Conservation (phyloP, 2,113 vertebrate species). For the Dipodomys merriami region DNA sequence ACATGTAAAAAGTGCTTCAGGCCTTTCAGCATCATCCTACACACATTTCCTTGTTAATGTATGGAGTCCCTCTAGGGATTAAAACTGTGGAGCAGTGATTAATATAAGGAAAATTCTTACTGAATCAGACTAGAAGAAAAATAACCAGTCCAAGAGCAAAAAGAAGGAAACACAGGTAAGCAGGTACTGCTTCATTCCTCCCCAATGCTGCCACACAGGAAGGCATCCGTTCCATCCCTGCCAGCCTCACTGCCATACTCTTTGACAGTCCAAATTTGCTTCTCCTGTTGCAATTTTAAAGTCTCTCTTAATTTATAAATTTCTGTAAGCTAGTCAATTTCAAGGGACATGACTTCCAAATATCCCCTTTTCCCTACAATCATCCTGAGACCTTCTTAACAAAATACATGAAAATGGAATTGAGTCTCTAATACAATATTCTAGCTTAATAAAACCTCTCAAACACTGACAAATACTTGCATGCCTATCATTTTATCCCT, state of each 20-base stretch:
- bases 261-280: neutral
- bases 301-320: constrained; percentile 26
- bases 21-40: neutral
- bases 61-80: neutral
- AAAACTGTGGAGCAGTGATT: neutral
- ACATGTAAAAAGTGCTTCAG: neutral
- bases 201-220: neutral
- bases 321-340: constrained; percentile 50
- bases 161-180: neutral
- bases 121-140: constrained; percentile 13
- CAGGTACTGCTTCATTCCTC: neutral
- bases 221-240: neutral
- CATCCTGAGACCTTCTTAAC: constrained; percentile 62
- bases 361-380: constrained; percentile 23
- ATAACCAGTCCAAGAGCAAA: neutral
- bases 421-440: constrained; percentile 63
- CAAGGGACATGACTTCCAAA: constrained; percentile 28
- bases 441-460: constrained; percentile 67
- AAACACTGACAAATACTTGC: constrained; percentile 49
- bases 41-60: neutral
- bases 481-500: constrained; percentile 56
- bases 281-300: neutral
- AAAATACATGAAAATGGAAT: constrained; percentile 69
- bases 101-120: neutral
- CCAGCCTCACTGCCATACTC: neutral